Conservation (phyloP, 2,113 vertebrate species). For the Cynopterus brachyotis region DNA sequence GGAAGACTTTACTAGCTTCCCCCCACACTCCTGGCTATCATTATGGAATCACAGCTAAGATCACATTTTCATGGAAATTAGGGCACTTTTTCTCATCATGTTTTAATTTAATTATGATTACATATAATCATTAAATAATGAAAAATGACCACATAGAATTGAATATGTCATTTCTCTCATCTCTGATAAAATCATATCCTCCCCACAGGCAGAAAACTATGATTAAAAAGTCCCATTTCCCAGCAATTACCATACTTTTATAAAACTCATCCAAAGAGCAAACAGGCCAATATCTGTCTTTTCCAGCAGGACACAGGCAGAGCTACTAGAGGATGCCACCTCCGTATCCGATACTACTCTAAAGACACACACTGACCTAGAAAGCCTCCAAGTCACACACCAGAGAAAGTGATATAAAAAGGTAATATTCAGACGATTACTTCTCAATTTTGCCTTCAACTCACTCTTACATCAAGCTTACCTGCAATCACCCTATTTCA, state of each 20-base stretch:
- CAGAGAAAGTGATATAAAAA: neutral
- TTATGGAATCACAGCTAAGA: neutral
- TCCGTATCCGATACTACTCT: neutral
- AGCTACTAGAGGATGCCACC: neutral
- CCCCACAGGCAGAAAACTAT: neutral
- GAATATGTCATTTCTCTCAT: neutral
- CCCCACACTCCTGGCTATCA: neutral
- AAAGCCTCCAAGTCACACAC: neutral
- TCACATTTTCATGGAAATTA: neutral
- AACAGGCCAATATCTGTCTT: neutral
- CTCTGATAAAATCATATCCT: neutral
- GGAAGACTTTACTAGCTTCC: neutral
- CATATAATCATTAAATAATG: neutral
- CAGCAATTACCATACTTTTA: neutral
- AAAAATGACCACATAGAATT: neutral
- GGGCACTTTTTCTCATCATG: neutral
- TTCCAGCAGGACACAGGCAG: neutral
- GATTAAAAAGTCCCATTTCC: constrained; percentile 9
- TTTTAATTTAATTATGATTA: neutral
- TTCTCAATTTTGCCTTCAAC: neutral
- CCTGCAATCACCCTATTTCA: neutral
- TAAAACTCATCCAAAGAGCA: neutral
- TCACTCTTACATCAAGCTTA: neutral
- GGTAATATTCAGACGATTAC: neutral
- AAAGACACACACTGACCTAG: neutral